These are phyloP conservation scores for Caerostris darwini DNA, from an alignment of 1,140 invertebrate species.

Conservation along the genomic window DNA sequence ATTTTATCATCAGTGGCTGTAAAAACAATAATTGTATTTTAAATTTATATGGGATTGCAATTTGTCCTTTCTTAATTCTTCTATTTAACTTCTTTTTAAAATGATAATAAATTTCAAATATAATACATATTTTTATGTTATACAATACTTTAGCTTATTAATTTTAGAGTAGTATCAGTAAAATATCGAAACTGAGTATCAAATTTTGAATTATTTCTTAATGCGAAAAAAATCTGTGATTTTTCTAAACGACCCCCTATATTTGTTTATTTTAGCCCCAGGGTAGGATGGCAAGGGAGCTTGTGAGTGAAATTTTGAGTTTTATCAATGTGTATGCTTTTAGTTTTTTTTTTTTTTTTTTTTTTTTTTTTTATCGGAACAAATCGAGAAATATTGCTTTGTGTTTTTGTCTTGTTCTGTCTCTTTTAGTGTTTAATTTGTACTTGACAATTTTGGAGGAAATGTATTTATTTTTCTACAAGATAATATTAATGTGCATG, in stretches of 20 bases:
- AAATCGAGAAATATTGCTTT: neutral
- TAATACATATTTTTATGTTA: no score
- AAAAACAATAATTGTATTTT: no score
- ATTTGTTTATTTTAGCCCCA: conserved; percentile 66
- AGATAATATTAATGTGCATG: neutral
- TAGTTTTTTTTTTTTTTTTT: neutral
- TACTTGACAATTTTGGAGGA: neutral
- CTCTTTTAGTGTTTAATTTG: neutral
- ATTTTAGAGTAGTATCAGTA: no score
- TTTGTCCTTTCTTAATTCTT: no score
- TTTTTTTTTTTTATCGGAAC: neutral
- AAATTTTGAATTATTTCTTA: neutral
- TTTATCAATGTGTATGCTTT: conserved; percentile 55
- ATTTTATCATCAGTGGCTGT: no score
- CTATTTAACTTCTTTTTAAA: no score
- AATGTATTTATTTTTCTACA: neutral
- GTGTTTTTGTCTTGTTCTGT: neutral
- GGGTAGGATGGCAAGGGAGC: conserved; percentile 57
- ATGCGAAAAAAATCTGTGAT: neutral
- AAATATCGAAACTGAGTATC: no score
- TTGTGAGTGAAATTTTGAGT: conserved; percentile 60
- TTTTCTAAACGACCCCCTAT: neutral
- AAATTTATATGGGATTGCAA: no score
- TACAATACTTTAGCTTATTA: no score
- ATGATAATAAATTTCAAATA: no score